A percentile compares a stretch with the other conserved stretches of the same genome.
Conservation (phyloP, 2,797 vertebrate genomes). For the Uromys caudimaculatus region DNA sequence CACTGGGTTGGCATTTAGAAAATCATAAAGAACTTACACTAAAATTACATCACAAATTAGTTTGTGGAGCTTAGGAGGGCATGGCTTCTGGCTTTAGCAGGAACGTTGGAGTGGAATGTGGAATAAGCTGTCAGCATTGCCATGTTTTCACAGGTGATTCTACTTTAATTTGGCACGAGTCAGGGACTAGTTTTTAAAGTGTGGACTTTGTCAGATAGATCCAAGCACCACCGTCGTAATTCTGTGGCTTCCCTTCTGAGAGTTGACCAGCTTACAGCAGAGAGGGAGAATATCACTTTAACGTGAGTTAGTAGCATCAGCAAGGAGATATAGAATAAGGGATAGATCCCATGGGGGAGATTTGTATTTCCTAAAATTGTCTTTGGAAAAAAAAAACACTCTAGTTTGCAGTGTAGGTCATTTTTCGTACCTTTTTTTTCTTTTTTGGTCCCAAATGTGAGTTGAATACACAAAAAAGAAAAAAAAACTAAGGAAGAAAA, state of each 20-base stretch:
- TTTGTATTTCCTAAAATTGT: slow-evolving; percentile 29
- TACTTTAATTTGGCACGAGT: not conserved
- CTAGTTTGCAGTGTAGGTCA: slow-evolving; percentile 14
- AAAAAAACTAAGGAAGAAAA: not conserved
- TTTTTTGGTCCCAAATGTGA: slow-evolving; percentile 53
- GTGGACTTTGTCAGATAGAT: not conserved
- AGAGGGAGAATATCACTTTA: not conserved
- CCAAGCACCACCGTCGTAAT: not conserved
- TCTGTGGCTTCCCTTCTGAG: not conserved
- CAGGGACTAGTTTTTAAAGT: not conserved
- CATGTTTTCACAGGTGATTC: not conserved
- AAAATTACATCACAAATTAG: not conserved
- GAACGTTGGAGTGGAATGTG: not conserved
- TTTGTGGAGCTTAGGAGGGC: not conserved
- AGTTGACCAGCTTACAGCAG: not conserved
- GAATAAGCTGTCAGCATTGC: not conserved
- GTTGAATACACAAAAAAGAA: not conserved
- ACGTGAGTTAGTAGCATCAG: not conserved
- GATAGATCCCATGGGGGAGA: not conserved
- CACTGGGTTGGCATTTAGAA: not conserved
- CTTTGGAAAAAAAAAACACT: not conserved
- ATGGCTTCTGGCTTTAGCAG: not conserved
- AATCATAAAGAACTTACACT: not conserved
- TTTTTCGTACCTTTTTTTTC: slow-evolving; percentile 25
- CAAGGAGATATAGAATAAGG: not conserved